Evolutionary conservation across 2,888 invertebrate species (phyloP), one percentile per base, ranked within the genome.

Genomic region (Thysanoteuthis rhombus): DNA sequence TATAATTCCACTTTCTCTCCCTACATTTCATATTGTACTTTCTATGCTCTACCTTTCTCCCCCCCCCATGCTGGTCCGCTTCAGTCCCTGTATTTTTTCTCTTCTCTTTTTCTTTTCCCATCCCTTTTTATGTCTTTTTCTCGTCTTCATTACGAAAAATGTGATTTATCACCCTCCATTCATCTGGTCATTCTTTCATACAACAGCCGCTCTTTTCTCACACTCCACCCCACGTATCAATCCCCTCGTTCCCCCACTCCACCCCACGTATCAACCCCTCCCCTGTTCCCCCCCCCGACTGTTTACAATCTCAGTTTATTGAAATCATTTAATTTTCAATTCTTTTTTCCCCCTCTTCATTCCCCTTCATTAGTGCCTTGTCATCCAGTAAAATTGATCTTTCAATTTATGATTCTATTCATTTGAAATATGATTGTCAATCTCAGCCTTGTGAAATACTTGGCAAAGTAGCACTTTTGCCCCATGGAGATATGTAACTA

Each of bases 331-430:
- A 75, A 75, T 75, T 75, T 75, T n/a, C 8, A n/a, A n/a, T 75
- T 75, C 75, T 75, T 58, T 32, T 58, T 25, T 52, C 52, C 47
- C 12, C 32, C 12, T 75, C 75, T 75, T 32, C 75, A 75, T 75
- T 75, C 75, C 75, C 8, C n/a, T 75, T 75, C 75, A 75, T 75
- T 75, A 75, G 75, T n/a, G 75, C 75, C 75, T 75, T 75, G 75
- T 75, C 75, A 75, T 75, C 75, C 75, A 3, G 75, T n/a, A 75
- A n/a, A 75, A 75, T 75, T 10, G 75, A 75, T 75, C 75, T 75
- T 75, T 75, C n/a, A 75, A 75, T 75, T 75, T 75, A 75, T 75
- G n/a, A 75, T 75, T 75, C 75, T n/a, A 75, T 75, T 75, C 75
- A 75, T n/a, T 75, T 75, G n/a, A 75, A 75, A n/a, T 75, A 75